Evolutionary conservation across 2,888 invertebrate species (phyloP).

Genomic region (Shargacucullia verbasci): DNA sequence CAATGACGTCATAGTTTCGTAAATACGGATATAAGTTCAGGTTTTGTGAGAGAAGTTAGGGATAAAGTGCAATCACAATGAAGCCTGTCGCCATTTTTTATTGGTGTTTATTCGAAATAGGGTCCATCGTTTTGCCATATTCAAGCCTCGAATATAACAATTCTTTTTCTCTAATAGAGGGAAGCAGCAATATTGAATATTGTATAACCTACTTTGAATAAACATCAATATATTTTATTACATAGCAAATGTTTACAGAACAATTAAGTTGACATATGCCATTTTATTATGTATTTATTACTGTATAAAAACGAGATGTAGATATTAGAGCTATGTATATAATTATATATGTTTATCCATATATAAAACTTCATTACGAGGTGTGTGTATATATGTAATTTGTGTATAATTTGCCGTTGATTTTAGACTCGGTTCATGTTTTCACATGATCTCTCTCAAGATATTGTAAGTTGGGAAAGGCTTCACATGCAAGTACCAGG

Average conservation of each 20-base stretch:
- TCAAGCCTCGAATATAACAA: slow-evolving; percentile 4
- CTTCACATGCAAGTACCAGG: slow-evolving; percentile 72
- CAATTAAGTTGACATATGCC: slow-evolving; percentile 22
- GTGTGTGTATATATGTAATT: neutral
- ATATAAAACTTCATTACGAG: no score
- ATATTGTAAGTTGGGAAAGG: slow-evolving; percentile 53
- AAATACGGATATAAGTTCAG: slow-evolving; percentile 31
- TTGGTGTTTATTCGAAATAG: slow-evolving; percentile 22
- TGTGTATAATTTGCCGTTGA: slow-evolving; percentile 1
- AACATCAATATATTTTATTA: slow-evolving; percentile 1
- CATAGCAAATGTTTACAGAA: slow-evolving; percentile 10
- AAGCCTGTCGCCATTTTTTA: slow-evolving; percentile 45
- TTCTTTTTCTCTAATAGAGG: slow-evolving; percentile 8
- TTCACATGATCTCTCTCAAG: slow-evolving; percentile 73
- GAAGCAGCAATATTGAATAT: neutral
- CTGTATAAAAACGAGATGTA: slow-evolving; percentile 14
- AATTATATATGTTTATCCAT: no score
- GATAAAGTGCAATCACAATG: slow-evolving; percentile 58
- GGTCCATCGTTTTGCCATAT: slow-evolving; percentile 45
- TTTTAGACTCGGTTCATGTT: slow-evolving; percentile 41
- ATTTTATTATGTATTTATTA: slow-evolving; percentile 23
- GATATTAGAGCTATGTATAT: neutral
- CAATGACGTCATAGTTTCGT: slow-evolving; percentile 15
- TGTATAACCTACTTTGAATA: slow-evolving; percentile 32
- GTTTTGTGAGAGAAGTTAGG: slow-evolving; percentile 45